Evolutionary conservation across 2,113 vertebrate genomes (phyloP), one percentile per base, ranked within the genome.

Genomic region (Anseranas semipalmata): DNA sequence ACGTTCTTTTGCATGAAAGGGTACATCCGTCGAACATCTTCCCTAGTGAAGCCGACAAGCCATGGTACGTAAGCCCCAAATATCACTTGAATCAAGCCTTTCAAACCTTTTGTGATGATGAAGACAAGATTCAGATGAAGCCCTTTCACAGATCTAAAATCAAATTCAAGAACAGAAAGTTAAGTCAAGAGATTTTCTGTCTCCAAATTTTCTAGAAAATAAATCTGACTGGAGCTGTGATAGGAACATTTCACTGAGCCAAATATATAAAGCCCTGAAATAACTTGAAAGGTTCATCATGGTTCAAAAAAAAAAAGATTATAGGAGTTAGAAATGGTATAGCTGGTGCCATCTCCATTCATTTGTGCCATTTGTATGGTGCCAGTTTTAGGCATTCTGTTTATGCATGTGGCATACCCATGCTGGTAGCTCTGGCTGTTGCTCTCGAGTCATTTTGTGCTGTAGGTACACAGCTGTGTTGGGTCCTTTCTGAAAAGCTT

Each of bases 51-150:
- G 50, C 99, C 99, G 73, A 99, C 97, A 7, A 99, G 95, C 97
- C 98, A 99, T 10, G 99, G 99, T 25, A 98, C 88, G 17, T 99
- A 99, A 30, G 92, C 97, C 12, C 99, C 99, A 63, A 99, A 88
- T 22, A 99, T 43, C 46, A 98, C 58, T 43, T 97, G 93, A 68
- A 98, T 19, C 18, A 98, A 2, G 37, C 50, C 85, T 73, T 96
- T 59, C 45, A 97, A 86, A 21, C 97, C 52, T 15, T 3, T 79
- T 19, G 0, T 35, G 7, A 4, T 1, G 0, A 60, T 0, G 19
- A 91, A 80, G 68, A 98, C 39, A 24, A 98, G 12, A 89, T 99
- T 99, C 78, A 99, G 62, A 65, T 99, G 99, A 56, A 99, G 98
- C 16, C 99, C 99, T 76, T 97, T 98, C 83, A 99, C 98, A 17